Conservation (phyloP, 2,888 invertebrate species). For the Leucoptera coffeella region DNA sequence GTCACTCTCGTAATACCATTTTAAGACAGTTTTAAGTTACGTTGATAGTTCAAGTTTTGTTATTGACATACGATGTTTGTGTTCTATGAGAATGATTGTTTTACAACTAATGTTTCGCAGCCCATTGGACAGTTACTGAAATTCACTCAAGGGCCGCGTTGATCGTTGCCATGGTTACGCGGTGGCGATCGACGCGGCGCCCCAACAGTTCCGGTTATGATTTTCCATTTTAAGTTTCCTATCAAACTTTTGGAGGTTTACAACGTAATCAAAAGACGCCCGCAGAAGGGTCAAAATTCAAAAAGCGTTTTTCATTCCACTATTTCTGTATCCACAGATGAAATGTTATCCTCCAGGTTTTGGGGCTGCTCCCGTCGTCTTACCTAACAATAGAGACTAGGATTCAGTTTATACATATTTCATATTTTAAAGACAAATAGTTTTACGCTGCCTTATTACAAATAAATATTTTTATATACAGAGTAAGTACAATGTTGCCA, state of each 20-base stretch:
- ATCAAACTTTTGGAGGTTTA: conserved; percentile 53
- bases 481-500: conserved; percentile 15
- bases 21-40: conserved; percentile 19
- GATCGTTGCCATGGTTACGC: conserved; percentile 6
- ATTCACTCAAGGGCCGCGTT: conserved; percentile 17
- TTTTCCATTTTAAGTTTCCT: conserved; percentile 40
- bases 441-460: conserved; percentile 40
- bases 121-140: conserved; percentile 37
- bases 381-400: conserved; percentile 20
- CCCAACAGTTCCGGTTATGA: conserved; percentile 12
- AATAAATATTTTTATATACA: conserved; percentile 50
- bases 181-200: not conserved
- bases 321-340: not conserved
- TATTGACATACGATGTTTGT: too few species aligned
- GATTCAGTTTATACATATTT: conserved; percentile 19
- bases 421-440: conserved; percentile 11
- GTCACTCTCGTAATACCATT: conserved; percentile 38
- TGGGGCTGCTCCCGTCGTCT: conserved; percentile 18
- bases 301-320: not conserved
- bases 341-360: conserved; percentile 38
- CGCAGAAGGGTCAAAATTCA: not conserved
- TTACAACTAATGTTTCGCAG: conserved; percentile 23
- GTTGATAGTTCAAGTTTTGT: too few species aligned
- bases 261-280: conserved; percentile 32
- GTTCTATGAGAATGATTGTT: too few species aligned